These are phyloP conservation scores for Meles meles DNA, from an alignment of 2,113 vertebrate genomes.

Conservation along the genomic window DNA sequence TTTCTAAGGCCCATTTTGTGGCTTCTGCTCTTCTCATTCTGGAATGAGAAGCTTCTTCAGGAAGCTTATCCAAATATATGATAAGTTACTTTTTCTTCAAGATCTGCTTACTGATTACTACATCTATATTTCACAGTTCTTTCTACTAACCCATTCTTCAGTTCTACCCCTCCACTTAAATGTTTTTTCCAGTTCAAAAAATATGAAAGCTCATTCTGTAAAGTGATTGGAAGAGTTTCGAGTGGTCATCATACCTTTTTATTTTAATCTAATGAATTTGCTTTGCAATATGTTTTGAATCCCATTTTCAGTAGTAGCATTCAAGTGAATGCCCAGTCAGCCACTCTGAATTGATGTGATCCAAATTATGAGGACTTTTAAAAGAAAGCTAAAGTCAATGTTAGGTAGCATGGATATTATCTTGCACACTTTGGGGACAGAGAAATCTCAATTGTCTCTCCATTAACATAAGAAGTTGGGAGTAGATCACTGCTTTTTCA, in stretches of 20 bases:
- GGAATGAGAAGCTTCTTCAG: too few species aligned
- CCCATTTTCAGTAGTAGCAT: neutral
- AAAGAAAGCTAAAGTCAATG: conserved; percentile 6
- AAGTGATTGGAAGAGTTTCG: conserved; percentile 19
- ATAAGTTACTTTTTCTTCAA: conserved; percentile 22
- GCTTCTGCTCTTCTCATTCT: conserved; percentile 18
- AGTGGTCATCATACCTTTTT: neutral
- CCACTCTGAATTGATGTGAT: conserved; percentile 31
- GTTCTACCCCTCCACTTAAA: neutral
- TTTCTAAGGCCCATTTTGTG: neutral
- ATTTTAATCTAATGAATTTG: conserved; percentile 35
- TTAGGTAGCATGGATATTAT: conserved; percentile 18
- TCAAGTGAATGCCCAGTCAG: neutral
- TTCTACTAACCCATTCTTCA: neutral
- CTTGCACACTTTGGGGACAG: neutral
- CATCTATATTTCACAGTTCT: conserved; percentile 8
- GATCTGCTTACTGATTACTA: conserved; percentile 9
- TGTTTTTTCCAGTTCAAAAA: neutral
- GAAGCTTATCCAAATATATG: neutral
- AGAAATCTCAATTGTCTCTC: neutral
- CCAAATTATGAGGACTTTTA: neutral
- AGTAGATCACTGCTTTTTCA: neutral
- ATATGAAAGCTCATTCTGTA: neutral
- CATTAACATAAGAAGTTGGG: neutral
- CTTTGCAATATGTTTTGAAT: neutral